phyloP scores from a whole-genome alignment of 2,888 invertebrate genomes.

The Junonia oenone region DNA sequence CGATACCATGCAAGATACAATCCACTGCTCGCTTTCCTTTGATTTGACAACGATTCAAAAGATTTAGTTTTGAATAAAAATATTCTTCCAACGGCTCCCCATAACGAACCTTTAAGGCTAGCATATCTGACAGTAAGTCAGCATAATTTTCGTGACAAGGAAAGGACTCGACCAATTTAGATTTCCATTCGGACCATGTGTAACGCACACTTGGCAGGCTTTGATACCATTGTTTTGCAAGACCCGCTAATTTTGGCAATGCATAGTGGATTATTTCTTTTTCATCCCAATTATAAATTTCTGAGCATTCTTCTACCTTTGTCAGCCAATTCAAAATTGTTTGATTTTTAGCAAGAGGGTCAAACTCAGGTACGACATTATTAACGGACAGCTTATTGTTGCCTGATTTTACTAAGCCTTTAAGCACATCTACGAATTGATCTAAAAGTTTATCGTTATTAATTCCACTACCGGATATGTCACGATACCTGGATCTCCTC shows the following conservation, averaged over 20 bases:
- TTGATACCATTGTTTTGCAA: constrained; percentile 26
- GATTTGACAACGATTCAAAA: constrained; percentile 25
- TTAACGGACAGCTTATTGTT: no score
- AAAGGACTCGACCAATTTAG: constrained; percentile 23
- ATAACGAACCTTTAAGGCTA: constrained; percentile 17
- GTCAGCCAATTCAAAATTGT: constrained; percentile 17
- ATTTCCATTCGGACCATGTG: constrained; percentile 27
- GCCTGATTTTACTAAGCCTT: no score
- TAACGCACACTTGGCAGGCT: constrained; percentile 18
- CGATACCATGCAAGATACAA: constrained; percentile 13
- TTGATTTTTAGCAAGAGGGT: constrained; percentile 18
- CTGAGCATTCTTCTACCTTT: constrained; percentile 20
- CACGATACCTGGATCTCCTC: no score
- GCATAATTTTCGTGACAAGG: constrained; percentile 26
- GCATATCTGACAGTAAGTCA: constrained; percentile 26
- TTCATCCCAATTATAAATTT: constrained; percentile 5
- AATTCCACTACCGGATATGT: no score
- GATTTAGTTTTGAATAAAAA: constrained; percentile 22
- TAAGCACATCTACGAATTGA: no score
- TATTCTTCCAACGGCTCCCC: constrained; percentile 27
- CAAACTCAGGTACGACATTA: constrained; percentile 26
- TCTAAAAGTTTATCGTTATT: no score
- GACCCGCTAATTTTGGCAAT: constrained; percentile 25
- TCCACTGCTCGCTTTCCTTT: constrained; percentile 22
- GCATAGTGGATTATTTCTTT: constrained; percentile 22